Base-by-base conservation (phyloP, 2,888 invertebrate species). In the Tromatobia lineatoria region DNA sequence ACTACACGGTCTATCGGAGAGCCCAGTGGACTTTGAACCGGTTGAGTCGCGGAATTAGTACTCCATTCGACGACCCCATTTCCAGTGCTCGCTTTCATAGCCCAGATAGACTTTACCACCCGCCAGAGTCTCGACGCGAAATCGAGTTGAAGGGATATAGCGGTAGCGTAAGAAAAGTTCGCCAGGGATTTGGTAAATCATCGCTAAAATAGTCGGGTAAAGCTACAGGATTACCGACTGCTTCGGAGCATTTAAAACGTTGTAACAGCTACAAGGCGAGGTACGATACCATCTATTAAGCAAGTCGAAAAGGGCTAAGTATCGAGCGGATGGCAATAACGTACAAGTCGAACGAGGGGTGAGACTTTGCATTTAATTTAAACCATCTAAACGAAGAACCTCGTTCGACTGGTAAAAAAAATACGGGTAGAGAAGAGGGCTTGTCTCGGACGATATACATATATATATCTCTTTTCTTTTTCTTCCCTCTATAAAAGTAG, bases 31-130 rank as follows among this genome's bases (percentile, higher is more conserved):
- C 70, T 75, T 78, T 47, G 83, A 54, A 18, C 29, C 64, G 23
- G 69, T 61, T 69, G 61, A 73, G 66, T 66, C 64, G 64, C 74
- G 64, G 57, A 83, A 83, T 82, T 82, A 78, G 64, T 75, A 70
- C 75, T 83, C 61, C 69, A 75, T 79, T 83, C 74, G 47, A 70
- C 74, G 54, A 71, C 54, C 34, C 75, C 66, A 66, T 75, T 75
- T 69, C 45, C 47, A 75, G 52, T 64, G 54, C 61, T 61, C 69
- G 52, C 66, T 73, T 69, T 50, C 52, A 34, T 47, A 47, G 34
- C 59, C 59, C 38, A 13, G 74, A 61, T 15, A n/a, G 61, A 75
- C 34, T 69, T 38, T 29, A 15, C 42, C 25, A 38, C 23, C 3
- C 11, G 23, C n/a, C 50, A 20, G 25, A 59, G 73, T 73, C 67